Evolutionary conservation across 1,140 invertebrate species (phyloP).

Genomic region (Conopomorpha cramerella): DNA sequence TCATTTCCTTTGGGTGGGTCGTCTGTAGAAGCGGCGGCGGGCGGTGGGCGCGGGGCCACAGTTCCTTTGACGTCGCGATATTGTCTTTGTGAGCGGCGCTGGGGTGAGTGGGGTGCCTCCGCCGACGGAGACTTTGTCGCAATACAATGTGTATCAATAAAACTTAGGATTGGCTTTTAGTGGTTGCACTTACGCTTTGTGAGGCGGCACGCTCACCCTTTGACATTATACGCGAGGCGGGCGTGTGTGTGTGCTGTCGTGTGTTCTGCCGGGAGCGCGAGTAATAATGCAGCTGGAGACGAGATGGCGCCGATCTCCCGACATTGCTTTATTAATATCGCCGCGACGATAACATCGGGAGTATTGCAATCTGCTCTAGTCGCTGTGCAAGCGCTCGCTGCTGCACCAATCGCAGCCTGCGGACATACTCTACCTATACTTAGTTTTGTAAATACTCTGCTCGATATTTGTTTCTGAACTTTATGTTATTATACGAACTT

Average conservation of each 20-base stretch:
- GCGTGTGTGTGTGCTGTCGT: slow-evolving; percentile 11
- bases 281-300: slow-evolving; percentile 27
- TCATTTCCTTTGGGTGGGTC: slow-evolving; percentile 48
- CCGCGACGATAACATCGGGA: too few species aligned
- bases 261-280: slow-evolving; percentile 13
- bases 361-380: slow-evolving; percentile 9
- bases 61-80: slow-evolving; percentile 59
- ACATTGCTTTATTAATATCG: slow-evolving; percentile 21
- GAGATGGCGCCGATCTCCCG: slow-evolving; percentile 17
- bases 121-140: slow-evolving; percentile 55
- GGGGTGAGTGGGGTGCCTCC: slow-evolving; percentile 37
- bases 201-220: slow-evolving; percentile 53
- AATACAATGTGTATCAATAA: slow-evolving; percentile 62
- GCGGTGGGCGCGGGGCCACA: slow-evolving; percentile 23
- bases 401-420: slow-evolving; percentile 6
- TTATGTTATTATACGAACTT: too few species aligned
- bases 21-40: too few species aligned
- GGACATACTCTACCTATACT: slow-evolving; percentile 10
- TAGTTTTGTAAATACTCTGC: background rate
- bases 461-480: slow-evolving; percentile 5
- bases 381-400: slow-evolving; percentile 3
- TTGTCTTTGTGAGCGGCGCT: slow-evolving; percentile 56
- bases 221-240: slow-evolving; percentile 46
- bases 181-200: slow-evolving; percentile 60
- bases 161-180: slow-evolving; percentile 62